Base-by-base conservation (phyloP, 2,797 vertebrate genomes). In the Pteronotus mesoamericanus region DNA sequence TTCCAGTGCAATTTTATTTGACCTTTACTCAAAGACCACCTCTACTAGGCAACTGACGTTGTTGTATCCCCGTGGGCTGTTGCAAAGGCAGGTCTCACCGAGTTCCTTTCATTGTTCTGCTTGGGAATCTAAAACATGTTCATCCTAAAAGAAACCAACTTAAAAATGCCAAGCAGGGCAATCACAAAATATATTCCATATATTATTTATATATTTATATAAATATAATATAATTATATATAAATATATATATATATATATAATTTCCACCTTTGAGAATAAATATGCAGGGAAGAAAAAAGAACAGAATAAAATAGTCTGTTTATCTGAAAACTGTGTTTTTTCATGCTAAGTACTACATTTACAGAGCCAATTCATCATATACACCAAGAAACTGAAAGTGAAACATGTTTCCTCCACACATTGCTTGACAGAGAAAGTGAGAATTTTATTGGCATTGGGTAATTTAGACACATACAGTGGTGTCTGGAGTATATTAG, bases 391-490 rank as follows among this genome's bases (percentile, higher is more conserved):
- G 64, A 88, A 86, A 96, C 79, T 37, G 24, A 80, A 91, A 92
- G 92, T 64, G 46, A 94, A 94, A 89, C 72, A 88, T 53, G 34
- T 39, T 95, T 93, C 71, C 94, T 94, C 86, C 86, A 87, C 83
- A 95, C 83, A 72, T 22, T 95, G 75, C 91, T 93, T 95, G 91
- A 95, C 86, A 89, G 0, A 0, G 74, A 86, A 94, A 96, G 90
- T 86, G 90, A 95, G 89, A 90, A 91, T 96, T 94, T 97, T 96
- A 97, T 93, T 92, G 89, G 55, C 94, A 97, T 7, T 90, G 84
- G 71, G 46, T 95, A 96, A 96, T 97, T 96, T 96, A 96, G 89
- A 74, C 90, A 86, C 87, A 85, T 77, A 91, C 22, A 87, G 71
- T 90, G 80, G 26, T 87, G 80, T 93, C 97, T 95, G n/a, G 71